Conservation (phyloP, 2,113 vertebrate species). For the Cettia cetti region DNA sequence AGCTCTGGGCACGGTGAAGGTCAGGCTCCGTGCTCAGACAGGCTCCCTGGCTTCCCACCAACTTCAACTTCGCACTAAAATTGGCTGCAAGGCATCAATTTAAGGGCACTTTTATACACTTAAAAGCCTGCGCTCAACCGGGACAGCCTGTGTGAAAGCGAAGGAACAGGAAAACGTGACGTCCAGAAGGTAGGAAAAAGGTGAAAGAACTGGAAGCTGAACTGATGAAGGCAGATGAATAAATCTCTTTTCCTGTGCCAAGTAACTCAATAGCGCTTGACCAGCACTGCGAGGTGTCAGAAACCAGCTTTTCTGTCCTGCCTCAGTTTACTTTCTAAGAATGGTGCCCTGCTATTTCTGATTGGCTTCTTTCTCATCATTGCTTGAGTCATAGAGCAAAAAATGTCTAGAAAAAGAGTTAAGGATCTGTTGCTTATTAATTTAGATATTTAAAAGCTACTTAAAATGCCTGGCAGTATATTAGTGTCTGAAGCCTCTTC, state of each 20-base stretch:
- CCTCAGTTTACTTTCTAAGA: neutral
- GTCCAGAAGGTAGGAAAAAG: neutral
- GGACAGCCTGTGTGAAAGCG: neutral
- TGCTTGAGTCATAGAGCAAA: neutral
- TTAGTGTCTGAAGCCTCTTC: neutral
- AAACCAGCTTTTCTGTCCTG: neutral
- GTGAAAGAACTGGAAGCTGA: neutral
- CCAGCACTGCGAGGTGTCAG: neutral
- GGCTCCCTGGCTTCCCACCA: neutral
- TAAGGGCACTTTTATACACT: neutral
- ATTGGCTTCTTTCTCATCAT: neutral
- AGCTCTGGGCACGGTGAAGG: neutral
- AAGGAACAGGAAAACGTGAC: neutral
- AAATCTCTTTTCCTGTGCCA: neutral
- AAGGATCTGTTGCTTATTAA: neutral
- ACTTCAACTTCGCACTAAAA: rapidly evolving
- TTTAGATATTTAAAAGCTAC: neutral
- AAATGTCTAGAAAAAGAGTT: neutral
- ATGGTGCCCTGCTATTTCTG: neutral
- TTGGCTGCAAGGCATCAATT: neutral
- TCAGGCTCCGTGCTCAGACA: neutral
- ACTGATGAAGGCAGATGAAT: neutral
- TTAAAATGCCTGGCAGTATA: neutral
- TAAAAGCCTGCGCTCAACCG: neutral
- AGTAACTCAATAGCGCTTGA: neutral